These are phyloP conservation scores for Nebria salina DNA, from an alignment of 2,888 invertebrate genomes.

Conservation along the genomic window DNA sequence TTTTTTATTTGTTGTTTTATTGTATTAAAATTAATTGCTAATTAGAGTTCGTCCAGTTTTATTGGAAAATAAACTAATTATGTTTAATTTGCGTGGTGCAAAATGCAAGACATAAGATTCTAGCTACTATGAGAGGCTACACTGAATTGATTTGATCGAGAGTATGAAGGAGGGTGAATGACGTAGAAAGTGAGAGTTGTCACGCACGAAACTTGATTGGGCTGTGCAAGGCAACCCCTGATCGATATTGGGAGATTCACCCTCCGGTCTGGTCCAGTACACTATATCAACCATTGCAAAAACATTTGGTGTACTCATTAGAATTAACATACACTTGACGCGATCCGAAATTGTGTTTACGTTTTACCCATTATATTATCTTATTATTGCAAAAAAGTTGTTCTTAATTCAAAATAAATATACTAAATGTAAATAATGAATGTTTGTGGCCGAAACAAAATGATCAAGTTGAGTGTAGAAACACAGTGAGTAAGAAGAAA, in stretches of 20 bases:
- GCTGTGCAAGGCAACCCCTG: conserved; percentile 54
- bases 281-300: conserved; percentile 49
- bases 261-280: conserved; percentile 59
- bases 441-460: neutral
- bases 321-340: neutral
- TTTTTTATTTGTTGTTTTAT: too few species aligned
- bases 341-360: neutral
- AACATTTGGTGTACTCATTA: conserved; percentile 23
- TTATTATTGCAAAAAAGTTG: too few species aligned
- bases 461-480: neutral
- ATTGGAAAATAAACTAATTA: too few species aligned
- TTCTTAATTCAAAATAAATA: too few species aligned
- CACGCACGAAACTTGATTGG: conserved; percentile 65
- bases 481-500: neutral
- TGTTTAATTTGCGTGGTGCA: too few species aligned
- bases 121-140: too few species aligned
- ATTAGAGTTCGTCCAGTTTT: too few species aligned
- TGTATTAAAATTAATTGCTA: too few species aligned
- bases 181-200: conserved; percentile 61
- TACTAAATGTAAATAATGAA: too few species aligned
- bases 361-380: too few species aligned
- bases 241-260: conserved; percentile 62
- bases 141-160: neutral
- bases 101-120: too few species aligned
- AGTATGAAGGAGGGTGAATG: conserved; percentile 47